These are phyloP conservation scores for Sisor rabdophorus DNA, from an alignment of 2,113 vertebrate genomes.

Conservation along the genomic window DNA sequence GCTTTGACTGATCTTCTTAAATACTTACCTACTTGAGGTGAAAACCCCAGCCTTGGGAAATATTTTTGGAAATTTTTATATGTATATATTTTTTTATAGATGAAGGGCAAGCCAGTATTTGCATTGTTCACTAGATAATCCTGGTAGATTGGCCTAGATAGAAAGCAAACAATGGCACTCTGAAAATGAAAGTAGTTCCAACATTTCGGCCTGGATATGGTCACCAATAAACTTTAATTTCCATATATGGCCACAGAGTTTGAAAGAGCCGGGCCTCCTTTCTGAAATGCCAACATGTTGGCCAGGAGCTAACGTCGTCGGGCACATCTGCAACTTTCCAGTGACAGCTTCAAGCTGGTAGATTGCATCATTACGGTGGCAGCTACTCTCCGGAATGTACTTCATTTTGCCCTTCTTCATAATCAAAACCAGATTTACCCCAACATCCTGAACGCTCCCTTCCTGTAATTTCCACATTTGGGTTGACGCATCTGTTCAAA, in stretches of 20 bases:
- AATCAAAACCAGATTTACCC: slow-evolving; percentile 3
- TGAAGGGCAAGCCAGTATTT: slow-evolving; percentile 30
- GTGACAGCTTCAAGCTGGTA: not conserved
- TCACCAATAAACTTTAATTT: slow-evolving; percentile 11
- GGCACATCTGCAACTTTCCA: slow-evolving; percentile 36
- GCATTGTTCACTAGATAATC: slow-evolving; percentile 26
- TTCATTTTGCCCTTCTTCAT: not conserved
- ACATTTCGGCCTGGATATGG: not conserved
- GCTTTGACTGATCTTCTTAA: no score
- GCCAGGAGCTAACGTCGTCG: not conserved
- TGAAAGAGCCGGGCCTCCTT: slow-evolving; percentile 38
- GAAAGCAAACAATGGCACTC: slow-evolving; percentile 35
- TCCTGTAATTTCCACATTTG: not conserved
- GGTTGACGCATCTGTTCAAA: slow-evolving; percentile 9
- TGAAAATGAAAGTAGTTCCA: slow-evolving; percentile 33
- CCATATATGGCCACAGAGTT: slow-evolving; percentile 19
- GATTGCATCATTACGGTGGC: slow-evolving; percentile 9
- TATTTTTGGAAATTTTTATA: no score
- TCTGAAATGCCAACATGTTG: slow-evolving; percentile 34
- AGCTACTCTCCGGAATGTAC: not conserved
- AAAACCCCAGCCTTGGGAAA: slow-evolving; percentile 9
- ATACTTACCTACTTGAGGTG: not conserved
- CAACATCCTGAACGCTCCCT: not conserved
- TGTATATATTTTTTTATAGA: slow-evolving; percentile 7
- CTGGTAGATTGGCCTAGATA: slow-evolving; percentile 18